Evolutionary conservation across 2,113 vertebrate species (phyloP).

Genomic region (Camelus bactrianus): DNA sequence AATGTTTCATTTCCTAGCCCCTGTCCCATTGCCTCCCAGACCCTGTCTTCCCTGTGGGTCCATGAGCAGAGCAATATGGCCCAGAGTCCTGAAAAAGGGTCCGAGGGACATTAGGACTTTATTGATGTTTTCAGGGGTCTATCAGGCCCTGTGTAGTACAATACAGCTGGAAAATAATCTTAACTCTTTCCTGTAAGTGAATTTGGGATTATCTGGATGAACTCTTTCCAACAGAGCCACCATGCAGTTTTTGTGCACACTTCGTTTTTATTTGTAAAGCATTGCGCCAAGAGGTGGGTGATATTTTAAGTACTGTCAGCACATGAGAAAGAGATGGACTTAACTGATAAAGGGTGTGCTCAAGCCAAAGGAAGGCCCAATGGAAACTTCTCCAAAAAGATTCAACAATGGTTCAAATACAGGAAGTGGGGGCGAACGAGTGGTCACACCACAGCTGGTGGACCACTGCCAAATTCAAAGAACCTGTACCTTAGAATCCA

Average conservation of each 20-base stretch:
- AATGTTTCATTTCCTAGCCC: background rate
- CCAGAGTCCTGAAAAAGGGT: background rate
- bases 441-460: rapidly evolving
- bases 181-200: background rate
- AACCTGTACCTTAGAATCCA: background rate
- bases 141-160: background rate
- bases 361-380: background rate
- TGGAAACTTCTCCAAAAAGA: background rate
- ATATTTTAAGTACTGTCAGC: background rate
- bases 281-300: background rate
- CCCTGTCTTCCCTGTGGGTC: background rate
- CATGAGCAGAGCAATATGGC: background rate
- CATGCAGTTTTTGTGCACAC: background rate
- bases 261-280: background rate
- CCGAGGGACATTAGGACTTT: background rate
- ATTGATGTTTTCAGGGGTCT: background rate
- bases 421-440: background rate
- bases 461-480: background rate
- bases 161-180: background rate
- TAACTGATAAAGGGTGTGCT: background rate
- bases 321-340: slow-evolving; percentile 16
- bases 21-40: background rate
- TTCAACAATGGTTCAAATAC: background rate
- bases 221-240: background rate
- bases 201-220: background rate